A percentile compares a stretch with the other conserved stretches of the same genome.
These are phyloP conservation scores for Cabera pusaria DNA, from an alignment of 2,888 invertebrate species.

Conservation along the genomic window DNA sequence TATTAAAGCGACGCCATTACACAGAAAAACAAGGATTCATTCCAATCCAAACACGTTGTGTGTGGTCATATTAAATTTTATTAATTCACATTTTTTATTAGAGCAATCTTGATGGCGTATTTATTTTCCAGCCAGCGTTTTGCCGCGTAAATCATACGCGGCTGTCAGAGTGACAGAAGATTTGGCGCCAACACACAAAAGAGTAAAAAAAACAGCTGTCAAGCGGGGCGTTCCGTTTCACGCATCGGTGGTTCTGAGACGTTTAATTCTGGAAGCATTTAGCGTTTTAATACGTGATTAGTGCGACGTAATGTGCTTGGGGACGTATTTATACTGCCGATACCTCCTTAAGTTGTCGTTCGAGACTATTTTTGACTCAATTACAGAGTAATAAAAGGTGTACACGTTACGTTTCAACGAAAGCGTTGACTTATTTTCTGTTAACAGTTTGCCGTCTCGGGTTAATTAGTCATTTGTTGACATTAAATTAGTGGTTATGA, in stretches of 20 bases:
- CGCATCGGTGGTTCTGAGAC: conserved; percentile 31
- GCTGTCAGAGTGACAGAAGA: conserved; percentile 61
- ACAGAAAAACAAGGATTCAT: conserved; percentile 28
- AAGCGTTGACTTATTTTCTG: conserved; percentile 42
- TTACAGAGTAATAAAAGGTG: conserved; percentile 33
- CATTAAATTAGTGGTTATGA: conserved; percentile 27
- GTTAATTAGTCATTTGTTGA: conserved; percentile 33
- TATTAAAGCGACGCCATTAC: conserved; percentile 28
- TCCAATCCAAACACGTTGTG: conserved; percentile 50
- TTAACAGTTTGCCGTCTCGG: conserved; percentile 20
- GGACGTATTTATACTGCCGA: conserved; percentile 54
- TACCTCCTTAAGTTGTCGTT: conserved; percentile 38
- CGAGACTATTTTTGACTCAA: conserved; percentile 39
- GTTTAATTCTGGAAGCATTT: conserved; percentile 46
- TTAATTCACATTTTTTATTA: conserved; percentile 60
- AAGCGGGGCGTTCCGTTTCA: conserved; percentile 42
- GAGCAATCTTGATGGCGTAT: conserved; percentile 47
- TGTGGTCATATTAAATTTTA: conserved; percentile 66
- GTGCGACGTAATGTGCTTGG: conserved; percentile 48
- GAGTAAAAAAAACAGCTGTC: conserved; percentile 32
- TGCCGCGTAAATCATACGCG: conserved; percentile 60
- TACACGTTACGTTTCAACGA: conserved; percentile 33
- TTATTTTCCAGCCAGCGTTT: conserved; percentile 48
- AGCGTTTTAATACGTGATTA: conserved; percentile 55
- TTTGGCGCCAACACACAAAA: conserved; percentile 58